Percentiles rank a stretch among this genome's conserved stretches.
Evolutionary conservation across 2,113 vertebrate species (phyloP).

Genomic region (Rutilus rutilus): DNA sequence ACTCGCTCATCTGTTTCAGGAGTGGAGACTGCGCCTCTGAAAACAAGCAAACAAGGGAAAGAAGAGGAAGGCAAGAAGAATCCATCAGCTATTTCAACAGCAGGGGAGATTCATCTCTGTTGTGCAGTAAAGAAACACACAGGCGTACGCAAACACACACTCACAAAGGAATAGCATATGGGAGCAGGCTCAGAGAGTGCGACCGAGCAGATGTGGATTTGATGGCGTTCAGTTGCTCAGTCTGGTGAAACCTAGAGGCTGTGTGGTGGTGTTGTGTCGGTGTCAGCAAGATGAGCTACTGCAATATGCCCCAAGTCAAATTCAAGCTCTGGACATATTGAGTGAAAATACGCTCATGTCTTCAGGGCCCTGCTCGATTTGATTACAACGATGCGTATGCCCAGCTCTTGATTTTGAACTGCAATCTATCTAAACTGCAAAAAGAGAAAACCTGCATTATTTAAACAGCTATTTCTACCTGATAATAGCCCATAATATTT

Average conservation of each 20-base stretch:
- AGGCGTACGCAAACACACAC: slow-evolving; percentile 11
- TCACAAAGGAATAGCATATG: slow-evolving; percentile 51
- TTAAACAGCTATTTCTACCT: too few species aligned
- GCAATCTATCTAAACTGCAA: too few species aligned
- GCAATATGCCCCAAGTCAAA: slow-evolving; percentile 42
- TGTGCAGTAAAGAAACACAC: slow-evolving; percentile 39
- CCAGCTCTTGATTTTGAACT: slow-evolving; percentile 66
- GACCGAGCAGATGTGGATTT: slow-evolving; percentile 50
- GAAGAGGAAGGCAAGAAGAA: slow-evolving; percentile 37
- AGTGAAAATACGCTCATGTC: not conserved
- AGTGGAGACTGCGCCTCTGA: not conserved
- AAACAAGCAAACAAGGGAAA: slow-evolving; percentile 28
- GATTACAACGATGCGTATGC: slow-evolving; percentile 8
- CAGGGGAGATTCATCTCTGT: slow-evolving; percentile 35
- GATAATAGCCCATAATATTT: too few species aligned
- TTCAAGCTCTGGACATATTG: slow-evolving; percentile 26
- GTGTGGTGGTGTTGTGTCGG: not conserved
- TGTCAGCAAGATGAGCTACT: slow-evolving; percentile 43
- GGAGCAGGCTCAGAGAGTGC: slow-evolving; percentile 21
- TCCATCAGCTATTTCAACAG: slow-evolving; percentile 31
- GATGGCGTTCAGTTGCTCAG: slow-evolving; percentile 47
- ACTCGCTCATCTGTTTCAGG: not conserved
- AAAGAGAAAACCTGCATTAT: too few species aligned
- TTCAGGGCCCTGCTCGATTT: slow-evolving; percentile 2
- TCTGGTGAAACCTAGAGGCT: slow-evolving; percentile 44